Evolutionary conservation across 2,113 vertebrate species (phyloP).

Genomic region (Grammomys dolichurus): DNA sequence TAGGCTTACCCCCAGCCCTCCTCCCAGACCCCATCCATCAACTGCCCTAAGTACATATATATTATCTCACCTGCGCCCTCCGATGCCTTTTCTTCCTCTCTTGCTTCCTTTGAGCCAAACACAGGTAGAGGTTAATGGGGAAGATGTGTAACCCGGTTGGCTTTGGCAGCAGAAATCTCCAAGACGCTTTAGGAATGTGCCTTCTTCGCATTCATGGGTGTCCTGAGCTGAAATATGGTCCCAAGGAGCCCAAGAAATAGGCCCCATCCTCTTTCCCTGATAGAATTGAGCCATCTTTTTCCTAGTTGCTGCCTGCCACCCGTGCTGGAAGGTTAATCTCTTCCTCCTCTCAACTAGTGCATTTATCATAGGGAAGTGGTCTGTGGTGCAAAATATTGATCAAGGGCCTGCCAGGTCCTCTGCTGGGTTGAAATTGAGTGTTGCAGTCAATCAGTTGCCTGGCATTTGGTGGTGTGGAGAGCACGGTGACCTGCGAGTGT

Average conservation of each 20-base stretch:
- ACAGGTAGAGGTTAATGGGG: neutral
- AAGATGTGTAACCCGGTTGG: neutral
- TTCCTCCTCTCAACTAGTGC: slow-evolving; percentile 84
- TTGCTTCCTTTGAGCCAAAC: neutral
- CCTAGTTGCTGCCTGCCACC: slow-evolving; percentile 85
- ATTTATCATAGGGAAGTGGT: slow-evolving; percentile 89
- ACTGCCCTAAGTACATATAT: slow-evolving; percentile 63
- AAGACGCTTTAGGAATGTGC: neutral
- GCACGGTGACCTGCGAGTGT: rapidly evolving
- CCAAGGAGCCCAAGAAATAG: slow-evolving; percentile 20
- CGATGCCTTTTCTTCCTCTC: neutral
- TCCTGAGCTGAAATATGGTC: slow-evolving; percentile 40
- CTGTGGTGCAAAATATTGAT: slow-evolving; percentile 89
- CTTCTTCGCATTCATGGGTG: slow-evolving; percentile 58
- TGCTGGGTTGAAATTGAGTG: slow-evolving; percentile 83
- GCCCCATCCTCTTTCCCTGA: slow-evolving; percentile 48
- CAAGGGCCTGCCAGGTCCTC: slow-evolving; percentile 84
- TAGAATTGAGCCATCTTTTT: slow-evolving; percentile 88
- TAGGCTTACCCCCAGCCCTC: slow-evolving; percentile 29
- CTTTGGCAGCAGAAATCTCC: rapidly evolving
- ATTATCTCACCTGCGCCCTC: neutral
- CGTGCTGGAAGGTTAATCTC: slow-evolving; percentile 87
- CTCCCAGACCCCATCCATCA: slow-evolving; percentile 71
- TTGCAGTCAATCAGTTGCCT: slow-evolving; percentile 75
- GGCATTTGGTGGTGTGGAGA: slow-evolving; percentile 21